Conservation (phyloP, 2,888 invertebrate genomes). For the Branchellion lobata region DNA sequence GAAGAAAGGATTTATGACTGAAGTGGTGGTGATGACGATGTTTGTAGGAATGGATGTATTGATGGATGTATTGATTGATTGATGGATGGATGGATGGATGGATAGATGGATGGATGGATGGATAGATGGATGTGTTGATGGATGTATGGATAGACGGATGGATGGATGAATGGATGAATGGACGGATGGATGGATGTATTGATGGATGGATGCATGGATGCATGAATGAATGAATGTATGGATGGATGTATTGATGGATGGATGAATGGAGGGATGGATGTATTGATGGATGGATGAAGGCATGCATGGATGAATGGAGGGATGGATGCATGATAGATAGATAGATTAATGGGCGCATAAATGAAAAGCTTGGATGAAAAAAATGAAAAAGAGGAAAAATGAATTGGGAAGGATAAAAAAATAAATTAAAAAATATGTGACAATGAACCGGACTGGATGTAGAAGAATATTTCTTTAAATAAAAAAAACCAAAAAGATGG, state of each 20-base stretch:
- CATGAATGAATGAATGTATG: background rate
- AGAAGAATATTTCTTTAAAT: no score
- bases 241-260: background rate
- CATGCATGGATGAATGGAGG: background rate
- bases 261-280: background rate
- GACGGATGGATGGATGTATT: background rate
- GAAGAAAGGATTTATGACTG: background rate
- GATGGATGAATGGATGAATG: background rate
- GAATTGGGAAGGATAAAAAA: background rate
- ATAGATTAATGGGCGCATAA: background rate
- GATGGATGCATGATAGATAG: no score
- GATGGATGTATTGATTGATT: background rate
- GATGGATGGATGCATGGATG: background rate
- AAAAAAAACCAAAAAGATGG: no score
- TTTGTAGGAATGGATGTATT: background rate
- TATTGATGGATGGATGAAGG: slow-evolving; percentile 20
- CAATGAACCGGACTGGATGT: background rate
- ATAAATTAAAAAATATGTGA: background rate
- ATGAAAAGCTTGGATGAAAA: no score
- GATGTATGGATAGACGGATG: background rate
- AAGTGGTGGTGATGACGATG: background rate
- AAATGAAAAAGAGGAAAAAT: no score
- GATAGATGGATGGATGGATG: background rate
- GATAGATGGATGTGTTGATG: background rate
- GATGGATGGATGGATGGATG: background rate